Conservation (phyloP, 2,113 vertebrate species). For the Neotoma lepida region DNA sequence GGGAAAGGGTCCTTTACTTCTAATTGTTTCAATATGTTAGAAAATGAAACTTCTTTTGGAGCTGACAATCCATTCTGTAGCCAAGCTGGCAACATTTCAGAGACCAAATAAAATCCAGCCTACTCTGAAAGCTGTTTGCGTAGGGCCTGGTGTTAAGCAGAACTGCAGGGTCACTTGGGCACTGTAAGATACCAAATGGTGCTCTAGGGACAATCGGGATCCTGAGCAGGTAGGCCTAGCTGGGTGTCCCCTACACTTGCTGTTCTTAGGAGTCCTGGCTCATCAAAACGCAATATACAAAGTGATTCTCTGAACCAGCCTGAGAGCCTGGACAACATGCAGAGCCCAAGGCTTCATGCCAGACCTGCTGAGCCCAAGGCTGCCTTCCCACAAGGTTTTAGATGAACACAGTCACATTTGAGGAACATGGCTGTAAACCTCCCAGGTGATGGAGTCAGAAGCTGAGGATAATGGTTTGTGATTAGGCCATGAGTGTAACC, state of each 20-base stretch:
- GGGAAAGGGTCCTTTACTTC: constrained; percentile 41
- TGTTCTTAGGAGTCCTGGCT: neutral
- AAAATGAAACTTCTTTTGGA: constrained; percentile 60
- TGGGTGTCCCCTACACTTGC: neutral
- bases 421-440: neutral
- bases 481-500: neutral
- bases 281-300: neutral
- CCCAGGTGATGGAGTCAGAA: neutral
- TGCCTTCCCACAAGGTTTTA: neutral
- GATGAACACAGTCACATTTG: neutral
- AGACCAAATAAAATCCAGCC: constrained; percentile 32
- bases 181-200: too few relatives aligned
- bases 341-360: neutral
- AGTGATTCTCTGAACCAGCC: too few relatives aligned
- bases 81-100: constrained; percentile 68
- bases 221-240: neutral
- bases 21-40: constrained; percentile 74
- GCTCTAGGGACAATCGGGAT: accelerated
- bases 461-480: neutral
- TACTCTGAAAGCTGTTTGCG: neutral
- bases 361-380: neutral
- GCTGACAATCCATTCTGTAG: constrained; percentile 31
- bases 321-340: neutral
- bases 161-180: neutral
- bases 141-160: accelerated